Percentiles rank a stretch among this genome's conserved stretches.
Conservation (phyloP, 2,888 invertebrate genomes). For the Metellina segmentata region DNA sequence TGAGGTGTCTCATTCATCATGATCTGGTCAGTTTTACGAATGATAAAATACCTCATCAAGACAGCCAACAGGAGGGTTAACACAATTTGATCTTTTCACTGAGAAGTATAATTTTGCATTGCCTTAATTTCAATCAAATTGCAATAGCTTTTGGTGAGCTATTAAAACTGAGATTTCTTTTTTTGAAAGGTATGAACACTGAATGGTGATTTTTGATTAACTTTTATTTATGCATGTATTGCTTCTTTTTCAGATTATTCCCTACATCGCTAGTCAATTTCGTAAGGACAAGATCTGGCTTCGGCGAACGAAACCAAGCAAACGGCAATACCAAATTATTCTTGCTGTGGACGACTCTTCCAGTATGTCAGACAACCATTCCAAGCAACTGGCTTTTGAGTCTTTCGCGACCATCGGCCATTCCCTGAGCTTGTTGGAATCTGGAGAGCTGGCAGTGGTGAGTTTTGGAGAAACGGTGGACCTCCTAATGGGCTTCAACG, state of each 20-base stretch:
- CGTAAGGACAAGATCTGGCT: slow-evolving; percentile 99
- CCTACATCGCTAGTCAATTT: slow-evolving; percentile 99
- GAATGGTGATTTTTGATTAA: too few species aligned
- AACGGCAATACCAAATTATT: slow-evolving; percentile 96
- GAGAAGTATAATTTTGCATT: background rate
- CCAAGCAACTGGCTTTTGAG: slow-evolving; percentile 92
- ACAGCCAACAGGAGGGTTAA: too few species aligned
- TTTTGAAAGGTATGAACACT: too few species aligned
- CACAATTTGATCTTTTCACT: background rate
- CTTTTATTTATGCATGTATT: background rate
- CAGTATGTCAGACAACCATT: slow-evolving; percentile 84
- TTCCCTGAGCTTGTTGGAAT: slow-evolving; percentile 95
- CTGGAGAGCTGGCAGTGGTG: slow-evolving; percentile 93
- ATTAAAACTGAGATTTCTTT: too few species aligned
- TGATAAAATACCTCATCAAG: too few species aligned
- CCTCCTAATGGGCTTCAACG: slow-evolving; percentile 92
- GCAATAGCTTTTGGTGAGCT: background rate
- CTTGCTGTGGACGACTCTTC: slow-evolving; percentile 98
- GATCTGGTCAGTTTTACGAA: too few species aligned
- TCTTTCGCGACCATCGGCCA: slow-evolving; percentile 93
- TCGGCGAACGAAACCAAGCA: slow-evolving; percentile 95
- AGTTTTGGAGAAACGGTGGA: slow-evolving; percentile 92
- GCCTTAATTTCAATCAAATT: background rate
- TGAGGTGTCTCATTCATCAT: too few species aligned
- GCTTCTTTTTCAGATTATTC: slow-evolving; percentile 87